Base-by-base conservation (phyloP, 23 tunicate genomes). In the Trididemnum clinides region DNA sequence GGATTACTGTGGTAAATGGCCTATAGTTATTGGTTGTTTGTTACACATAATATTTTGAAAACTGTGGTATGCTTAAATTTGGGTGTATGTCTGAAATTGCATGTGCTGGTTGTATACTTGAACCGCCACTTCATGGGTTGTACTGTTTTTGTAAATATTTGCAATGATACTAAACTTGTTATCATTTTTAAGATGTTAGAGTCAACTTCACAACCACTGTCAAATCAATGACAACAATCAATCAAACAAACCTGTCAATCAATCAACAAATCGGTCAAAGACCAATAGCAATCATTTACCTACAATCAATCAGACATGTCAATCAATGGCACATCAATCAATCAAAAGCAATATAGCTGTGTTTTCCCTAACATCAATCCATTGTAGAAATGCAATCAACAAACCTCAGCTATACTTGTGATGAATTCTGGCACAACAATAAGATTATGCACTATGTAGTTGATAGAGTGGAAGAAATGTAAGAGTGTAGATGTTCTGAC, bases 251-350 rank as follows among this genome's bases (percentile, higher is more conserved):
- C 18, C 57, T 12, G 18, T 49, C 57, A 49, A 25, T 22, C 71
- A 21, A 10, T n/a, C 28, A 5, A 63, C 18, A 18, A 63, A 63
- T 71, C 82, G 50, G 50, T 63, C 71, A 63, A 63, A 63, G 12
- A 23, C 82, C 35, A 77, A 26, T 33, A 44, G 50, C 64, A 34
- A 77, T 20, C 34, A 44, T 7, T 7, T 44, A 7, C 54, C 54
- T 15, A 44, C 82, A 77, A 77, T 49, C 82, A 77, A 77, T 49
- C 82, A 49, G 37, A 23, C 44, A 33, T 72, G 44, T 33, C 6
- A 72, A 33, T 32, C 23, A 29, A 29, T 33, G 44, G 4, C 15
- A 27, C 35, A 31, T 33, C n/a, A n/a, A n/a, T n/a, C n/a, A n/a
- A n/a, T n/a, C n/a, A n/a, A n/a, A n/a, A n/a, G n/a, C n/a, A n/a